Percentiles rank a stretch among this genome's conserved stretches.
phyloP scores from a whole-genome alignment of 2,888 invertebrate species.

The Scaptomyza flava region DNA sequence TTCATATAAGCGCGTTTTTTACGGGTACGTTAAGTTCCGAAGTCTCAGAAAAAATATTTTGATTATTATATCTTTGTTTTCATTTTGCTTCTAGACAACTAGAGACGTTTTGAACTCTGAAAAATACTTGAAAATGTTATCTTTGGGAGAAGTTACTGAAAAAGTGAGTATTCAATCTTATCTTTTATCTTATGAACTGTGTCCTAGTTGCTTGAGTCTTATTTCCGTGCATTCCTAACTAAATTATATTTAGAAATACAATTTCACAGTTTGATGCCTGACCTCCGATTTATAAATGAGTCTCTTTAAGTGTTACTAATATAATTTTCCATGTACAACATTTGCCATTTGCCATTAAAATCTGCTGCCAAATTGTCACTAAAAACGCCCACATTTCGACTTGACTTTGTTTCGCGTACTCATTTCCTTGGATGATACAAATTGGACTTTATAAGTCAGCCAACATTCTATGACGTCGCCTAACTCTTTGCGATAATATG shows the following conservation, averaged over 20 bases:
- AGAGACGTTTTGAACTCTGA: slow-evolving; percentile 1
- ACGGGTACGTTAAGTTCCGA: too few relatives aligned
- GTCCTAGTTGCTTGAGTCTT: too few relatives aligned
- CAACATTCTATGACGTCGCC: slow-evolving; percentile 19
- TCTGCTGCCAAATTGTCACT: slow-evolving; percentile 39
- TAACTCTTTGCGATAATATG: slow-evolving; percentile 1
- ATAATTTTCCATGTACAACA: slow-evolving; percentile 16
- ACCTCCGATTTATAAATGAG: background rate
- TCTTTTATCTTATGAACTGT: too few relatives aligned
- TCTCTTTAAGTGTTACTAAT: slow-evolving; percentile 10
- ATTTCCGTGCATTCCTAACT: too few relatives aligned
- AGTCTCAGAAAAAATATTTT: background rate
- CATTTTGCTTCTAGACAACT: slow-evolving; percentile 19
- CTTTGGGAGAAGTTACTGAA: slow-evolving; percentile 5
- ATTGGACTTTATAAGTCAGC: slow-evolving; percentile 25
- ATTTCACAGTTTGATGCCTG: background rate
- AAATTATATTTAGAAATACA: background rate
- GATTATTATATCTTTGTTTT: background rate
- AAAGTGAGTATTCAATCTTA: slow-evolving; percentile 42
- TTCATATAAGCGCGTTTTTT: background rate
- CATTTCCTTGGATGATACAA: slow-evolving; percentile 41
- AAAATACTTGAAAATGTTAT: slow-evolving; percentile 13
- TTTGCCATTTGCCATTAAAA: slow-evolving; percentile 6
- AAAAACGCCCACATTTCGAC: slow-evolving; percentile 41
- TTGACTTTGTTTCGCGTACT: background rate